A percentile compares a stretch with the other conserved stretches of the same genome.
phyloP scores from a whole-genome alignment of 1,140 invertebrate species.

The Brachionus paranguensis region DNA sequence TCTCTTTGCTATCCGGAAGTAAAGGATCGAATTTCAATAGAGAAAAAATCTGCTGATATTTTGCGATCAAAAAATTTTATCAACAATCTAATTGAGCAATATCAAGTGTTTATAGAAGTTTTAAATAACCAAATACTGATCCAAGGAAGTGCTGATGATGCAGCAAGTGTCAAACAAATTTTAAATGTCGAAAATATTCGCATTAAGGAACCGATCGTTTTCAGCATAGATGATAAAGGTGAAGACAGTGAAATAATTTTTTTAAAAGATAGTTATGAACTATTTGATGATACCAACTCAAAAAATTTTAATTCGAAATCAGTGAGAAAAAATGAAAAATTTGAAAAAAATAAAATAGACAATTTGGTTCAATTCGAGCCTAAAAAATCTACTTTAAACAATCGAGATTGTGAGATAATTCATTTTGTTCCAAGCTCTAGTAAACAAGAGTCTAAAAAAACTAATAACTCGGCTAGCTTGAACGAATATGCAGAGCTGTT shows the following conservation, averaged over 20 bases:
- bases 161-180: background rate
- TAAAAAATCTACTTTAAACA: background rate
- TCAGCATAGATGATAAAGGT: background rate
- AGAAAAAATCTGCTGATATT: background rate
- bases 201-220: background rate
- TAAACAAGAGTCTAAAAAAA: background rate
- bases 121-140: background rate
- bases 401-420: background rate
- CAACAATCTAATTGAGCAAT: background rate
- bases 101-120: slow-evolving; percentile 5
- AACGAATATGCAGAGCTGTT: slow-evolving; percentile 27
- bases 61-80: background rate
- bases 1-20: background rate
- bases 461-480: background rate
- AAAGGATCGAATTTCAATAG: background rate
- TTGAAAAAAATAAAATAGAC: background rate
- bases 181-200: background rate
- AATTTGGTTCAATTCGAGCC: background rate
- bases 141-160: background rate
- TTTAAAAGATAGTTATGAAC: background rate
- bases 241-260: background rate
- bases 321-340: background rate
- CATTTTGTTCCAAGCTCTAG: background rate
- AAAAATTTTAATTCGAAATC: background rate
- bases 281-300: background rate